These are phyloP conservation scores for Eubasilissa regina DNA, from an alignment of 1,140 invertebrate genomes.

Conservation along the genomic window DNA sequence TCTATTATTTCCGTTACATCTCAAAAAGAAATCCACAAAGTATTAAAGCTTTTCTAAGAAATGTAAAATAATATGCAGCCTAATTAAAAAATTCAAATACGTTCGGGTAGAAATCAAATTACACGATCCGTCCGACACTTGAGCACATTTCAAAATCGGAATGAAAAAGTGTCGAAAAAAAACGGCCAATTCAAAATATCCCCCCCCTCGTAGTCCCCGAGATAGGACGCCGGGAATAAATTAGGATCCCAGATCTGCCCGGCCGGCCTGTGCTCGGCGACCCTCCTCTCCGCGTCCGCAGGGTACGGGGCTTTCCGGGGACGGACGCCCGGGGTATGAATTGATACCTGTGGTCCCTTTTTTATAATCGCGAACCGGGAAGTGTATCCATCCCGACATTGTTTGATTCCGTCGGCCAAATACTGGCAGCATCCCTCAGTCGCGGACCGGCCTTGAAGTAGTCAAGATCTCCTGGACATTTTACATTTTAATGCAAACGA, in stretches of 20 bases:
- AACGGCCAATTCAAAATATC: constrained; percentile 36
- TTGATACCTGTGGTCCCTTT: constrained; percentile 57
- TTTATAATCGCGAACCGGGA: constrained; percentile 54
- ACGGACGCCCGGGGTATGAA: constrained; percentile 27
- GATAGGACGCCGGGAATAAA: constrained; percentile 37
- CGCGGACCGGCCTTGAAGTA: constrained; percentile 27
- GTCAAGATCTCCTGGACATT: constrained; percentile 40
- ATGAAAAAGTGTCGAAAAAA: constrained; percentile 27
- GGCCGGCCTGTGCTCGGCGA: constrained; percentile 29
- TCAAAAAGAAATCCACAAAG: no score
- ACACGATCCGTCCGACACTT: constrained; percentile 35
- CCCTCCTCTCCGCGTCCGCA: constrained; percentile 27
- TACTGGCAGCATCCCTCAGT: constrained; percentile 36
- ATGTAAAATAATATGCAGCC: background rate
- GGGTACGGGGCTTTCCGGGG: constrained; percentile 39
- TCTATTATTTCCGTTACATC: no score
- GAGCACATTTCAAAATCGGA: constrained; percentile 23
- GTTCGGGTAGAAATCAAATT: constrained; percentile 10
- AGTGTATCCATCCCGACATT: constrained; percentile 33
- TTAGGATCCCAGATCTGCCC: constrained; percentile 36
- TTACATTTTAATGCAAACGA: background rate
- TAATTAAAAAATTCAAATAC: background rate
- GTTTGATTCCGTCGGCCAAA: constrained; percentile 39
- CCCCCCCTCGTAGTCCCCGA: constrained; percentile 5
- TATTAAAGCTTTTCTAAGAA: no score